Evolutionary conservation across 2,888 invertebrate genomes (phyloP).

Genomic region (Plusia festucae): DNA sequence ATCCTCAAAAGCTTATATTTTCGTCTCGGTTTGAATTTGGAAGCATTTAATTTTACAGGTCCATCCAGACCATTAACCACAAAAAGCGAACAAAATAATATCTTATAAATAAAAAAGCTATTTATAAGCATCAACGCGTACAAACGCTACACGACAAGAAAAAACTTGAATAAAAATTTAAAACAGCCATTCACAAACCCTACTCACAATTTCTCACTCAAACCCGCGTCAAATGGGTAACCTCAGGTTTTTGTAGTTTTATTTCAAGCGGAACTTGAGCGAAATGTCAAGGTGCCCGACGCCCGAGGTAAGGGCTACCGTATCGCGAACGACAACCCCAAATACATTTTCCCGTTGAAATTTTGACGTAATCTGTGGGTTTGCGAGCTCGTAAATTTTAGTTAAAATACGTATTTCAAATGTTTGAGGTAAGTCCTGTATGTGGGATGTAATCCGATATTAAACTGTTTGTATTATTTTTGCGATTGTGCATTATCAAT

Average conservation of each 20-base stretch:
- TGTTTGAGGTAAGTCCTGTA: conserved; percentile 12
- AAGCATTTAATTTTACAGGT: too few relatives aligned
- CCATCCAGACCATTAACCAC: too few relatives aligned
- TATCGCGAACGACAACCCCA: conserved; percentile 44
- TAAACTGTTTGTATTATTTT: conserved; percentile 10
- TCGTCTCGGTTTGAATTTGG: too few relatives aligned
- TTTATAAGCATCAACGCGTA: too few relatives aligned
- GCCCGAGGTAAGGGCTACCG: conserved; percentile 44
- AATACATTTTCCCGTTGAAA: conserved; percentile 53
- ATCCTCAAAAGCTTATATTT: too few relatives aligned
- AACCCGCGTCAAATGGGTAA: conserved; percentile 29
- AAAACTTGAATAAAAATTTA: not conserved
- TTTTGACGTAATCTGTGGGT: conserved; percentile 50
- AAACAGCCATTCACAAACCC: conserved; percentile 38
- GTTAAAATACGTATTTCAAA: conserved; percentile 33
- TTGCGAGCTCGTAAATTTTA: conserved; percentile 37
- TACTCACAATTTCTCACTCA: conserved; percentile 28
- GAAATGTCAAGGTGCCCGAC: conserved; percentile 62
- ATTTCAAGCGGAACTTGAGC: conserved; percentile 55
- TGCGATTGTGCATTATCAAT: not conserved
- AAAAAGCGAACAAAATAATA: not conserved
- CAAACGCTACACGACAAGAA: not conserved
- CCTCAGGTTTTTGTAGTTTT: conserved; percentile 59
- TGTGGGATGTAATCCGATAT: conserved; percentile 1
- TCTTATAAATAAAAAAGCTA: too few relatives aligned